Evolutionary conservation across 2,888 invertebrate genomes (phyloP), one percentile per base, ranked within the genome.

Genomic region (Trichopria drosophilae): DNA sequence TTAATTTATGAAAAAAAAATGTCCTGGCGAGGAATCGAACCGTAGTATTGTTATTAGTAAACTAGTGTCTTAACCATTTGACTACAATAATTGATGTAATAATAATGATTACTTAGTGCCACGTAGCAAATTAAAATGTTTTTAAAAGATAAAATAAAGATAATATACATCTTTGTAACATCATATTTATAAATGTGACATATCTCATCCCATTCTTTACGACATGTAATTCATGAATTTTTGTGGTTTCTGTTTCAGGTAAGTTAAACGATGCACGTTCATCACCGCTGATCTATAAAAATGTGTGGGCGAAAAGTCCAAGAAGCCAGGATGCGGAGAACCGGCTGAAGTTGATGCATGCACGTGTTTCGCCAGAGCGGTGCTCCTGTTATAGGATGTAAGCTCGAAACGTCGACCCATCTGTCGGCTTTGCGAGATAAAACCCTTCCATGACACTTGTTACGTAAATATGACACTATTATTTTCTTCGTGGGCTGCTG

Each of bases 381-480:
- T n/a, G n/a, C n/a, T n/a, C n/a, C n/a, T n/a, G n/a, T 56, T 51
- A 52, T 36, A 51, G 41, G 55, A 46, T 59, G 47, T 64, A 66
- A 68, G 62, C 63, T 64, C 62, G 54, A 59, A 61, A 67, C 58
- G 65, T 64, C 61, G 59, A 56, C 55, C 61, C 64, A 62, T 66
- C 64, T 67, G 68, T 68, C 69, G 63, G 64, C 67, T 69, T 67
- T 63, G 60, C 61, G 48, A 55, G 60, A 52, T 57, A 64, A 66
- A 69, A 66, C 64, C 63, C 46, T 45, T 22, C 47, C 42, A 47
- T 60, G 58, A 67, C 67, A 66, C 67, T 67, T 67, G 67, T 66
- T 64, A 68, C 65, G 64, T 62, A 66, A 71, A 69, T 64, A 64
- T 49, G 55, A 49, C 52, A 36, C 34, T 12, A 31, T 31, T 18